Conservation (phyloP, 1,140 invertebrate species). For the Anagrus nilaparvatae region DNA sequence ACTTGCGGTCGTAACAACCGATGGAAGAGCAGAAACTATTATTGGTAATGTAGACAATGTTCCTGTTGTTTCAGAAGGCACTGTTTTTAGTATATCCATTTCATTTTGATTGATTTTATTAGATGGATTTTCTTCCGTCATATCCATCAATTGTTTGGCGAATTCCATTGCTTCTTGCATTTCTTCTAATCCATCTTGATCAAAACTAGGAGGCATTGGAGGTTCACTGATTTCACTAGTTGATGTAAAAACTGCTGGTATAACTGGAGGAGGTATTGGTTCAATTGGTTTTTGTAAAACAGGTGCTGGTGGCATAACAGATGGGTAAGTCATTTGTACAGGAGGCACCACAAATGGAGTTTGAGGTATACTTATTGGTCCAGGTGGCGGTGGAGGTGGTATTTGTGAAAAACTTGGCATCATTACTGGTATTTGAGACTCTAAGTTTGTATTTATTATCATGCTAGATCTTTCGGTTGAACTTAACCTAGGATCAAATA, state of each 20-base stretch:
- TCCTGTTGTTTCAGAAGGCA: too few relatives aligned
- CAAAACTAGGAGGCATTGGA: slow-evolving; percentile 11
- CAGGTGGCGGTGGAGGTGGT: not conserved
- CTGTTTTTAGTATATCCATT: too few relatives aligned
- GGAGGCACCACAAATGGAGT: slow-evolving; percentile 11
- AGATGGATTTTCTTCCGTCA: slow-evolving; percentile 16
- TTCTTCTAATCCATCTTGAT: slow-evolving; percentile 30
- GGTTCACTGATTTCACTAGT: slow-evolving; percentile 1
- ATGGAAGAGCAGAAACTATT: too few relatives aligned
- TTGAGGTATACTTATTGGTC: slow-evolving; percentile 2
- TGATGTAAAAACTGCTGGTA: not conserved
- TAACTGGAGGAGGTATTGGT: slow-evolving; percentile 12
- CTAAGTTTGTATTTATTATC: slow-evolving; percentile 3
- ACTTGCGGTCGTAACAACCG: too few relatives aligned
- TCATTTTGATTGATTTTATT: too few relatives aligned
- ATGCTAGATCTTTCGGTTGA: slow-evolving; percentile 11
- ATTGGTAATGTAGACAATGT: too few relatives aligned
- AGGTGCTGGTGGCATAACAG: slow-evolving; percentile 12
- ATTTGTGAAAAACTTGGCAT: slow-evolving; percentile 1
- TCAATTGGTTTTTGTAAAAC: slow-evolving; percentile 12
- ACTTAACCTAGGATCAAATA: slow-evolving; percentile 23
- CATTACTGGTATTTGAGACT: slow-evolving; percentile 7
- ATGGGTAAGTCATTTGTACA: slow-evolving; percentile 15
- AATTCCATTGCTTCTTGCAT: slow-evolving; percentile 37
- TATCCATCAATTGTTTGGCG: slow-evolving; percentile 32